These are phyloP conservation scores for Pontoporia blainvillei DNA, from an alignment of 2,113 vertebrate species.

Conservation along the genomic window DNA sequence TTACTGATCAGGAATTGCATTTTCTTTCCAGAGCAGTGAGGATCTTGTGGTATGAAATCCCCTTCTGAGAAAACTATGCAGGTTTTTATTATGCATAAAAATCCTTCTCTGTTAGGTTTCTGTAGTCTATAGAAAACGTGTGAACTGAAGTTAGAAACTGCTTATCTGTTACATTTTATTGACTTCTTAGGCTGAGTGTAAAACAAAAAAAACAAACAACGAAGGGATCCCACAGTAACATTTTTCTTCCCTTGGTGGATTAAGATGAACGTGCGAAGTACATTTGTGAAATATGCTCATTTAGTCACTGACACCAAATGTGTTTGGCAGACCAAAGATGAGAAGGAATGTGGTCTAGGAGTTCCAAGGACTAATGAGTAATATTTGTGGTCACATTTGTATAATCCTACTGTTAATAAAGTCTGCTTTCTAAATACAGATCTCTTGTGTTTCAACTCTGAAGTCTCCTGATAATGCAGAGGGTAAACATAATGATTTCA, in stretches of 20 bases:
- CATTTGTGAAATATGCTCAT: not conserved
- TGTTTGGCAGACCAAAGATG: not conserved
- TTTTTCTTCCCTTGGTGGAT: constrained; percentile 30
- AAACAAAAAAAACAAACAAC: not conserved
- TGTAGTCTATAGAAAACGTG: constrained; percentile 27
- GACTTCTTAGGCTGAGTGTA: constrained; percentile 24
- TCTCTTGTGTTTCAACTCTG: not conserved
- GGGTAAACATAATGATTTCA: not conserved
- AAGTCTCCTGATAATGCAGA: not conserved
- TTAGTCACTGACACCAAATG: not conserved
- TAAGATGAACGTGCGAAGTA: constrained; percentile 24
- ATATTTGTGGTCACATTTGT: not conserved
- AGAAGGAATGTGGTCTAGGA: not conserved
- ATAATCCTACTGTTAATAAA: not conserved
- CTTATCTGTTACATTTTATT: constrained; percentile 58
- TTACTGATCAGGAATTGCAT: constrained; percentile 33
- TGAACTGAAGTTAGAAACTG: constrained; percentile 63
- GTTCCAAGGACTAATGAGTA: not conserved
- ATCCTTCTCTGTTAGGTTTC: not conserved
- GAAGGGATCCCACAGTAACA: not conserved
- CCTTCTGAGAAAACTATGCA: constrained; percentile 19
- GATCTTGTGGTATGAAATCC: not conserved
- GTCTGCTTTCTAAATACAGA: not conserved
- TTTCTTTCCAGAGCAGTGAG: constrained; percentile 41
- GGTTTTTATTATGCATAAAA: constrained; percentile 52